A percentile compares a stretch with the other conserved stretches of the same genome.
Conservation (phyloP, 2,888 invertebrate genomes). For the Machimus rusticus region DNA sequence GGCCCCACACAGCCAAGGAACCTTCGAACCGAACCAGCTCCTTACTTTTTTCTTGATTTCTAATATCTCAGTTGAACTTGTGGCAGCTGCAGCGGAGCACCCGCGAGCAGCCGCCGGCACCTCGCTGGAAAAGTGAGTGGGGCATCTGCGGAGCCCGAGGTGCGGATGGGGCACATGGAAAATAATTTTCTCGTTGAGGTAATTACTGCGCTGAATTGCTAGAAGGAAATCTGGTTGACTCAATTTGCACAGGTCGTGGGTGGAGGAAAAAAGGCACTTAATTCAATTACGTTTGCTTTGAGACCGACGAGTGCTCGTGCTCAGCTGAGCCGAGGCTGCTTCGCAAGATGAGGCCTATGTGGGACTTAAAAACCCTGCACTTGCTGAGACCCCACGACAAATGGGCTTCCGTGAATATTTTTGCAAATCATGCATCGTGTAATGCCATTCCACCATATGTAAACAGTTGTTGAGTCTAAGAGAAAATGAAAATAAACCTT, state of each 20-base stretch:
- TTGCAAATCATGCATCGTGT: not conserved
- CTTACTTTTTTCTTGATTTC: not conserved
- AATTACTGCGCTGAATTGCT: conserved; percentile 18
- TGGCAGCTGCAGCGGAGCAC: not conserved
- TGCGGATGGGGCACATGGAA: conserved; percentile 21
- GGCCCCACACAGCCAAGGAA: not conserved
- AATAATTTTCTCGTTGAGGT: conserved; percentile 37
- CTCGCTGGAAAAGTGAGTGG: not conserved
- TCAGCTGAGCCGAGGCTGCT: not conserved
- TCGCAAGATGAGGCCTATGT: not conserved
- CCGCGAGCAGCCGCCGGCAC: not conserved
- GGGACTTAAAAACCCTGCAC: not conserved
- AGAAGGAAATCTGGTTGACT: conserved; percentile 39
- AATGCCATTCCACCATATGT: too few species aligned
- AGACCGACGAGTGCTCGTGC: not conserved
- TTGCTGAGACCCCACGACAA: not conserved
- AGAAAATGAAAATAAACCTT: too few species aligned
- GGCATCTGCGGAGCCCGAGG: not conserved
- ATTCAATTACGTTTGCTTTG: conserved; percentile 17
- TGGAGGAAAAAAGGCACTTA: conserved; percentile 25
- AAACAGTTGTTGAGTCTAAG: too few species aligned
- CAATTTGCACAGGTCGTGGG: conserved; percentile 21
- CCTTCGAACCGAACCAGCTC: not conserved
- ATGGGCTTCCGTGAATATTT: not conserved
- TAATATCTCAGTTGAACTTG: not conserved